Percentiles rank a stretch among this genome's conserved stretches.
Conservation (phyloP, 1,140 invertebrate genomes). For the Drosophila asahinai region DNA sequence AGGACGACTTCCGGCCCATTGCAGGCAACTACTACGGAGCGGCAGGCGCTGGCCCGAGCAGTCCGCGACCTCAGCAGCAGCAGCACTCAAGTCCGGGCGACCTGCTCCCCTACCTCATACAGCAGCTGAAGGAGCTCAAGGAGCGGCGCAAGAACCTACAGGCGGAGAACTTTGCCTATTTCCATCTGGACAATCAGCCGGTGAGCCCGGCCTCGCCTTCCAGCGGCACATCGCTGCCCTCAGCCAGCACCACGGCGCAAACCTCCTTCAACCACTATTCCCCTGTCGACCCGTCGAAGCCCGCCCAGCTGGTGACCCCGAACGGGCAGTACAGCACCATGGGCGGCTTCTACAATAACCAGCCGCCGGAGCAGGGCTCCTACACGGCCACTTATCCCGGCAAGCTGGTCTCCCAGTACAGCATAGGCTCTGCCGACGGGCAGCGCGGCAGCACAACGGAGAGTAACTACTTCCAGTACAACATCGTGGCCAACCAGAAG, state of each 20-base stretch:
- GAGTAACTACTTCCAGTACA: slow-evolving; percentile 81
- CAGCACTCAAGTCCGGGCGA: slow-evolving; percentile 41
- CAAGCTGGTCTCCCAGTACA: slow-evolving; percentile 76
- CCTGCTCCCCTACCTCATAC: slow-evolving; percentile 71
- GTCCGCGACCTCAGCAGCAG: slow-evolving; percentile 30
- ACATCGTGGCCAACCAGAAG: slow-evolving; percentile 79
- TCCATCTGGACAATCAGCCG: slow-evolving; percentile 78
- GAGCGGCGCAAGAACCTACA: slow-evolving; percentile 75
- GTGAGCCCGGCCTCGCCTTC: slow-evolving; percentile 17
- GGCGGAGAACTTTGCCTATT: slow-evolving; percentile 80
- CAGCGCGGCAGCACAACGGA: slow-evolving; percentile 65
- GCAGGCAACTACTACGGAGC: slow-evolving; percentile 71
- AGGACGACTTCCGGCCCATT: slow-evolving; percentile 77
- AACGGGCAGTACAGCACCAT: slow-evolving; percentile 85
- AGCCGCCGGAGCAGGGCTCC: slow-evolving; percentile 26
- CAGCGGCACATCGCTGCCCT: background rate
- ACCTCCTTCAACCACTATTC: slow-evolving; percentile 33
- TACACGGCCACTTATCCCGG: slow-evolving; percentile 39
- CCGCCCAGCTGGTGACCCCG: slow-evolving; percentile 55
- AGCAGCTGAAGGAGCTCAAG: slow-evolving; percentile 72
- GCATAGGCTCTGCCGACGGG: slow-evolving; percentile 44
- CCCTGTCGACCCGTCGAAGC: slow-evolving; percentile 26
- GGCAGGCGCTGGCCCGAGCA: slow-evolving; percentile 26
- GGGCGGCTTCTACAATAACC: slow-evolving; percentile 87
- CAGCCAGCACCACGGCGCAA: slow-evolving; percentile 28